Percentiles rank a stretch among this genome's conserved stretches.
These are phyloP conservation scores for Neodiprion pinetum DNA, from an alignment of 1,140 invertebrate genomes.

Conservation along the genomic window DNA sequence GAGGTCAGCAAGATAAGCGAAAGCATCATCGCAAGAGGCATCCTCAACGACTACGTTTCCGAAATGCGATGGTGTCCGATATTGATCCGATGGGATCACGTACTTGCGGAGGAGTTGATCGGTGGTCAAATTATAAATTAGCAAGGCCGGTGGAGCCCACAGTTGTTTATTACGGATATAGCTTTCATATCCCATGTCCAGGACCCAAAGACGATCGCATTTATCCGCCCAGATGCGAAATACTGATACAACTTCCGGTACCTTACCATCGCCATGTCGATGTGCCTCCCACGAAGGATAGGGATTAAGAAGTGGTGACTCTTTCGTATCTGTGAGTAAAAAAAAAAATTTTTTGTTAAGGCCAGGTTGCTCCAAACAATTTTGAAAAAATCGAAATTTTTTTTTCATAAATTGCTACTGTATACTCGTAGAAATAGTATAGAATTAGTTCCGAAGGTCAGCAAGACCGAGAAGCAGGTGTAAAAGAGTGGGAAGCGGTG, in stretches of 20 bases:
- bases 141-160: constrained; percentile 65
- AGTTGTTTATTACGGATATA: constrained; percentile 28
- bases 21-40: constrained; percentile 70
- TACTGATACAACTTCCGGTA: constrained; percentile 75
- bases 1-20: constrained; percentile 72
- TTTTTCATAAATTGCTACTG: constrained; percentile 23
- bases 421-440: constrained; percentile 23
- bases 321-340: constrained; percentile 66
- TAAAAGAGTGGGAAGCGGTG: constrained; percentile 19
- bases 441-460: constrained; percentile 21
- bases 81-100: constrained; percentile 67
- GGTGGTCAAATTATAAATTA: constrained; percentile 76
- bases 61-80: constrained; percentile 74
- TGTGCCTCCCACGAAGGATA: constrained; percentile 80
- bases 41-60: constrained; percentile 79
- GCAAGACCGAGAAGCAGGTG: constrained; percentile 23
- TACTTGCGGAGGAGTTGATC: constrained; percentile 72
- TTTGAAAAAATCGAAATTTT: constrained; percentile 22
- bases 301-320: constrained; percentile 73
- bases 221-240: constrained; percentile 76
- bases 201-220: constrained; percentile 77
- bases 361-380: not conserved
- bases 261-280: constrained; percentile 53
- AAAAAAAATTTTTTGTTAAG: constrained; percentile 16
- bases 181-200: constrained; percentile 68